A percentile compares a stretch with the other conserved stretches of the same genome.
Conservation (phyloP, 1,140 invertebrate species). For the Euura saliciscinereae region DNA sequence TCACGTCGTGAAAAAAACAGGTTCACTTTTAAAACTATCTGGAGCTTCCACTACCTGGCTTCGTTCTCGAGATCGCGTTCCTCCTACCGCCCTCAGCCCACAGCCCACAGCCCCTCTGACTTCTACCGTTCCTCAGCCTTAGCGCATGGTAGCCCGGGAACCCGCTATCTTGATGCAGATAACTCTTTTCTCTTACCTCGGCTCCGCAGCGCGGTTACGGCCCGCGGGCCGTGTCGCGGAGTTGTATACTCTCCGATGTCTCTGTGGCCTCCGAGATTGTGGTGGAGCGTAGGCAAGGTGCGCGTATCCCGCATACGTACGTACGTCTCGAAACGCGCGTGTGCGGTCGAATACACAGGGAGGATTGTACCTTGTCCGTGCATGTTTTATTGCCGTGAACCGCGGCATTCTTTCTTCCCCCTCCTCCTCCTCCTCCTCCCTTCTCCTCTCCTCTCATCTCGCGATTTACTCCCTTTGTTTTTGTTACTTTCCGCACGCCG, state of each 20-base stretch:
- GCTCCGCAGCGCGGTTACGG: no score
- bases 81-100: not conserved
- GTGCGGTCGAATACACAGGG: not conserved
- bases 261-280: no score
- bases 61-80: not conserved
- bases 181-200: constrained; percentile 4
- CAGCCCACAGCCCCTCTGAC: not conserved
- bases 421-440: not conserved
- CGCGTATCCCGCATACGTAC: no score
- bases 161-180: constrained; percentile 4
- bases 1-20: constrained; percentile 4
- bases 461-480: no score
- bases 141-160: not conserved
- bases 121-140: not conserved
- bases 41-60: not conserved
- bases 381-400: constrained; percentile 7
- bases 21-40: not conserved
- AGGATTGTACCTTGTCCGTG: not conserved
- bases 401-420: constrained; percentile 2
- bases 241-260: not conserved
- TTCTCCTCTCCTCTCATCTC: not conserved
- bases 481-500: no score
- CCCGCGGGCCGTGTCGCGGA: not conserved
- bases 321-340: no score
- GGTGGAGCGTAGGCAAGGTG: no score